Percentiles rank a stretch among this genome's conserved stretches.
Evolutionary conservation across 2,797 vertebrate genomes (phyloP).

Genomic region (Phoebastria nigripes): DNA sequence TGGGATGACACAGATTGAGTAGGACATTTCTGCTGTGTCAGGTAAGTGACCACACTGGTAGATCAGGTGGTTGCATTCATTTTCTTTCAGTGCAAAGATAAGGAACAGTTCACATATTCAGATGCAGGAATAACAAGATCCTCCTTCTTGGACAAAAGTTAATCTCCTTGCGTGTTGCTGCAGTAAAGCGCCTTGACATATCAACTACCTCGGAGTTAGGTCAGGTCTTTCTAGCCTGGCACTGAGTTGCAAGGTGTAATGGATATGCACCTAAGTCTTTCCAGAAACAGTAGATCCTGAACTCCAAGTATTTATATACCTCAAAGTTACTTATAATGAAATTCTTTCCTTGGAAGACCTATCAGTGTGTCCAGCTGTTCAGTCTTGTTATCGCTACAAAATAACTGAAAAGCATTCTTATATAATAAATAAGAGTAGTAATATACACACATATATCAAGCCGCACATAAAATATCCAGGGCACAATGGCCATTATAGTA

Average conservation of each 20-base stretch:
- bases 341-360: background rate
- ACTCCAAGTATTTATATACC: background rate
- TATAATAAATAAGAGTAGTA: background rate
- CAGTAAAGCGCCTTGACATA: background rate
- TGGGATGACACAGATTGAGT: background rate
- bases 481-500: background rate
- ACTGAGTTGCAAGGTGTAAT: background rate
- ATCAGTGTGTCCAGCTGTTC: background rate
- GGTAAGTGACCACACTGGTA: background rate
- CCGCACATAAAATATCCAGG: background rate
- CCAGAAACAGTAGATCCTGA: background rate
- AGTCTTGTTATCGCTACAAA: background rate
- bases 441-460: background rate
- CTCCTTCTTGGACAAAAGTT: background rate
- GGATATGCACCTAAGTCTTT: background rate
- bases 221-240: background rate
- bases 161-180: background rate
- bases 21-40: background rate
- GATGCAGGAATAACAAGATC: background rate
- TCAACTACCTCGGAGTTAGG: accelerated
- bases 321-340: background rate
- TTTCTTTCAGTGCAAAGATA: background rate
- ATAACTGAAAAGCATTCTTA: background rate
- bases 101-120: background rate
- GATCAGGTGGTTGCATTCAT: background rate